These are phyloP conservation scores for Chiloscyllium plagiosum DNA, from an alignment of 2,113 vertebrate genomes.

Conservation along the genomic window DNA sequence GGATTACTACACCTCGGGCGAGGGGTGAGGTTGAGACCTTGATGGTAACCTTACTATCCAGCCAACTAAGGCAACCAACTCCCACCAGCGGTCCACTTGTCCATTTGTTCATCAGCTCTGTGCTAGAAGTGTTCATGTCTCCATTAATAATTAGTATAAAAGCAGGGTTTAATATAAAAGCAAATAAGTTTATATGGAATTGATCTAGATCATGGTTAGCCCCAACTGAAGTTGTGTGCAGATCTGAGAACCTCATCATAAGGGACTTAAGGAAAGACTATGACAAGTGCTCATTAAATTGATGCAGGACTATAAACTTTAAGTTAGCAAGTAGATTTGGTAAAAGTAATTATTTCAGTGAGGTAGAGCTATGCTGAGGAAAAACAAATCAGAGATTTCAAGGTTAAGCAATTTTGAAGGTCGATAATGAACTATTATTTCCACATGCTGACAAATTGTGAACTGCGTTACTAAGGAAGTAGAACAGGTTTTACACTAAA, in stretches of 20 bases:
- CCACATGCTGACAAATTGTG: not conserved
- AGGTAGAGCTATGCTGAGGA: not conserved
- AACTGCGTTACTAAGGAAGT: too few relatives aligned
- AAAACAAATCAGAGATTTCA: not conserved
- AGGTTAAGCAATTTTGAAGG: not conserved
- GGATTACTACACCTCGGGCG: too few relatives aligned
- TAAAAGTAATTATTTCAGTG: not conserved
- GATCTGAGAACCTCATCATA: not conserved
- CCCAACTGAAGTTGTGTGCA: not conserved
- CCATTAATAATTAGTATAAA: not conserved
- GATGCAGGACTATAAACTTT: not conserved
- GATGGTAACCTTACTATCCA: too few relatives aligned
- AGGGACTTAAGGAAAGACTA: not conserved
- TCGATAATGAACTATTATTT: not conserved
- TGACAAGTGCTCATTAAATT: not conserved
- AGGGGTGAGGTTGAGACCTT: too few relatives aligned
- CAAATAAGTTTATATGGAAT: not conserved
- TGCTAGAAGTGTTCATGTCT: not conserved
- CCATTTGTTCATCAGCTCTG: not conserved
- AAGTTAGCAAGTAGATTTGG: not conserved
- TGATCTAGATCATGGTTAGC: not conserved
- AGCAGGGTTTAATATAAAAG: not conserved
- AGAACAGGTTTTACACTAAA: too few relatives aligned
- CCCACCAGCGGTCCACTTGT: not conserved
- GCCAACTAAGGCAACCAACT: too few relatives aligned